These are phyloP conservation scores for Oligia strigilis DNA, from an alignment of 2,888 invertebrate species.

Conservation along the genomic window DNA sequence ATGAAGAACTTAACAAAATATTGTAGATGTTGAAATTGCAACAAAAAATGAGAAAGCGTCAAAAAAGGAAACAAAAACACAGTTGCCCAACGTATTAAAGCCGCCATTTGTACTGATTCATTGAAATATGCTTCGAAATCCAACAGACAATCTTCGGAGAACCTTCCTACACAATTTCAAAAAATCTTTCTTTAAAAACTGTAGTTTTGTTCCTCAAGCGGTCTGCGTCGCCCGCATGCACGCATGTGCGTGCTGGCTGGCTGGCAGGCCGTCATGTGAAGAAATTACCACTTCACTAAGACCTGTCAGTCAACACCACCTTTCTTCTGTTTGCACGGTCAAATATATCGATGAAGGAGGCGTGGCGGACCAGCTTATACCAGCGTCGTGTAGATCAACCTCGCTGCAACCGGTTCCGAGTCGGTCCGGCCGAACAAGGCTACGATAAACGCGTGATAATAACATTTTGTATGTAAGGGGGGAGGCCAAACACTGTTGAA, in stretches of 20 bases:
- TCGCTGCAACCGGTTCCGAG: constrained; percentile 85
- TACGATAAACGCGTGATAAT: constrained; percentile 81
- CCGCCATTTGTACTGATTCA: constrained; percentile 28
- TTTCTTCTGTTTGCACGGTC: constrained; percentile 23
- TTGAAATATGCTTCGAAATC: constrained; percentile 55
- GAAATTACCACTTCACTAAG: constrained; percentile 64
- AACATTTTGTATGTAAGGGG: constrained; percentile 74
- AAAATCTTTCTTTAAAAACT: constrained; percentile 60
- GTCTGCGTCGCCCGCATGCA: constrained; percentile 55
- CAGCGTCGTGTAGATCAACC: constrained; percentile 73
- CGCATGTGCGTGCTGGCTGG: constrained; percentile 68
- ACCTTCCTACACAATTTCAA: constrained; percentile 62
- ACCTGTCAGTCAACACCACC: constrained; percentile 45
- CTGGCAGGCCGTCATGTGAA: constrained; percentile 50
- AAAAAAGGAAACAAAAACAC: constrained; percentile 7
- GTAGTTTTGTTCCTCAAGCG: constrained; percentile 61
- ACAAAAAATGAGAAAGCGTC: constrained; percentile 42
- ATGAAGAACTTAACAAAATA: constrained; percentile 1
- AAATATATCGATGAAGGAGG: constrained; percentile 40
- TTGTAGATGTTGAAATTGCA: constrained; percentile 10
- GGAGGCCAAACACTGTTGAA: constrained; percentile 55
- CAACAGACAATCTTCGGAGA: constrained; percentile 64
- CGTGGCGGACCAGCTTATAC: constrained; percentile 65
- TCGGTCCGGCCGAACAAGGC: constrained; percentile 76
- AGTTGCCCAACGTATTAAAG: constrained; percentile 13